Percentiles rank a stretch among this genome's conserved stretches.
Evolutionary conservation across 2,888 invertebrate species (phyloP).

Genomic region (Hoplodrina blanda): DNA sequence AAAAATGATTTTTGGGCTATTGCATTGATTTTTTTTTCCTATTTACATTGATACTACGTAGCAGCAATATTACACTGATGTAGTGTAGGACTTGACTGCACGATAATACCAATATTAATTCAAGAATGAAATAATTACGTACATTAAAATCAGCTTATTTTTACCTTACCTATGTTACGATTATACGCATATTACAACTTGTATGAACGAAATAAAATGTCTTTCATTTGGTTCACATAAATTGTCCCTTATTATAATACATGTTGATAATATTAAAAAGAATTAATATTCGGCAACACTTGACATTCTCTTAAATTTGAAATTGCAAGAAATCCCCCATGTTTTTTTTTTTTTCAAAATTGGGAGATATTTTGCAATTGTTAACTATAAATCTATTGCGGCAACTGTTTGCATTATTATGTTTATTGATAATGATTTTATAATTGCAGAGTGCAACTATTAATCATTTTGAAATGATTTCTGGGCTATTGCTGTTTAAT

Average conservation of each 20-base stretch:
- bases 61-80: slow-evolving; percentile 59
- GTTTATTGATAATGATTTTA: slow-evolving; percentile 70
- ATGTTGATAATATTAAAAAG: slow-evolving; percentile 89
- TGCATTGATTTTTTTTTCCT: slow-evolving; percentile 85
- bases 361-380: slow-evolving; percentile 71
- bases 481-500: slow-evolving; percentile 87
- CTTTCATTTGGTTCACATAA: slow-evolving; percentile 70
- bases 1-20: slow-evolving; percentile 89
- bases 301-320: slow-evolving; percentile 84
- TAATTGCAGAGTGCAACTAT: slow-evolving; percentile 70
- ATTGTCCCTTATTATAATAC: slow-evolving; percentile 86
- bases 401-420: slow-evolving; percentile 81
- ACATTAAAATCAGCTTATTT: slow-evolving; percentile 89
- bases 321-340: slow-evolving; percentile 71
- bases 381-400: slow-evolving; percentile 86
- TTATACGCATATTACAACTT: slow-evolving; percentile 81
- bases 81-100: slow-evolving; percentile 55
- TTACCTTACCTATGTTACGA: slow-evolving; percentile 89
- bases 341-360: slow-evolving; percentile 50
- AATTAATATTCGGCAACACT: slow-evolving; percentile 90
- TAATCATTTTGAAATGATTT: slow-evolving; percentile 80
- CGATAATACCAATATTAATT: slow-evolving; percentile 83
- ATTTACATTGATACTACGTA: slow-evolving; percentile 79
- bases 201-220: slow-evolving; percentile 70
- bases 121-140: slow-evolving; percentile 89